Evolutionary conservation across 1,140 invertebrate species (phyloP), one percentile per base, ranked within the genome.

Genomic region (Orius laevigatus): DNA sequence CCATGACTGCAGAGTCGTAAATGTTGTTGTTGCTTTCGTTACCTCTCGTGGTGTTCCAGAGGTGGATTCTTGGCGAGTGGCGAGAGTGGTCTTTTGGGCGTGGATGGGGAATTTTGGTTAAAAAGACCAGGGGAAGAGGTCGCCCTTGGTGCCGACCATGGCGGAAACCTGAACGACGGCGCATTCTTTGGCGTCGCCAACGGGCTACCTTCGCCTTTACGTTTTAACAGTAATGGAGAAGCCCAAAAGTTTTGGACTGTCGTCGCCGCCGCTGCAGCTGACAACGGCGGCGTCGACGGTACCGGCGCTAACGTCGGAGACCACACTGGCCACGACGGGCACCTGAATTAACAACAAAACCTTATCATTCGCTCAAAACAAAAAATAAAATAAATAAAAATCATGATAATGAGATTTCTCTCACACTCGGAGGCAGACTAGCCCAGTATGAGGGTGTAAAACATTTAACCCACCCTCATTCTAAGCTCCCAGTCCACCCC

Each of bases 251-350:
- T 31, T 19, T 56, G 54, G 31, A 57, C 55, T 8, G 59, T 52
- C 5, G 59, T 55, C 20, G 56, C 57, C n/a, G 56, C 53, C 14
- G 46, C 40, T 18, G 60, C 11, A 49, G 35, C 11, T 8, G 50
- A 42, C n/a, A 33, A 15, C 4, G 52, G 48, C n/a, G 54, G 49
- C 3, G 47, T 42, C 15, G 32, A 39, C 12, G 50, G 43, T 16
- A 52, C 33, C 8, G 53, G 48, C 11, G 33, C 46, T 12, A 67
- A 62, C 48, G 64, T 66, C 53, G 68, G 68, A 44, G 66, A 66
- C 69, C 69, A 70, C 55, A 71, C 65, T 57, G 71, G 70, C 70
- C 70, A 71, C 46, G 69, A 71, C 46, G 70, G 70, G 58, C 69
- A 72, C 69, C 70, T 71, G 34, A 36, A 66, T 59, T 54, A 46